phyloP scores from a whole-genome alignment of 2,888 invertebrate species.

The Pandemis corylana region DNA sequence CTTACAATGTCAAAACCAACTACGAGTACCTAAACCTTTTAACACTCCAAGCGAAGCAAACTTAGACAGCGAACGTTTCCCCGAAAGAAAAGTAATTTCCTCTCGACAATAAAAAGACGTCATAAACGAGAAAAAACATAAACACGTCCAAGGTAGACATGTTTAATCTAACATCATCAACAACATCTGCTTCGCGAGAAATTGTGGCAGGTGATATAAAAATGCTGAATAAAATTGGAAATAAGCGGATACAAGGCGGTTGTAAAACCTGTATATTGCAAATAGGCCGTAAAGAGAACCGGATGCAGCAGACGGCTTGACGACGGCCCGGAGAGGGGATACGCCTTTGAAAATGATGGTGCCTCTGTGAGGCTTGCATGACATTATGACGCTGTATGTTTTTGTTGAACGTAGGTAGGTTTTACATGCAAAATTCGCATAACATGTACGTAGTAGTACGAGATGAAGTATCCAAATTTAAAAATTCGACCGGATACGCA shows the following conservation, averaged over 20 bases:
- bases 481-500: too few species aligned
- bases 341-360: neutral
- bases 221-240: constrained; percentile 62
- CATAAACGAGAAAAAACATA: constrained; percentile 41
- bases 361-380: constrained; percentile 42
- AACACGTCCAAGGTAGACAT: constrained; percentile 44
- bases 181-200: constrained; percentile 54
- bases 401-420: too few species aligned
- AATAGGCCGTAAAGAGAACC: constrained; percentile 76
- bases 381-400: too few species aligned
- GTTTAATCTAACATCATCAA: constrained; percentile 53
- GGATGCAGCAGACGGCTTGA: constrained; percentile 60
- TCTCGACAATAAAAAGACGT: constrained; percentile 34
- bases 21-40: neutral
- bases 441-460: too few species aligned
- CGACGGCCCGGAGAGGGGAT: constrained; percentile 42
- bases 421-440: too few species aligned
- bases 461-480: too few species aligned
- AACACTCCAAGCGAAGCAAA: constrained; percentile 8
- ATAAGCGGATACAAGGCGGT: constrained; percentile 58
- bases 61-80: constrained; percentile 16
- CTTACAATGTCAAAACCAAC: neutral
- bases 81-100: constrained; percentile 42
- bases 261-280: constrained; percentile 76
- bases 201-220: constrained; percentile 60